A percentile compares a stretch with the other conserved stretches of the same genome.
phyloP scores from a whole-genome alignment of 2,888 invertebrate genomes.

The Drosophila trichaetosa region DNA sequence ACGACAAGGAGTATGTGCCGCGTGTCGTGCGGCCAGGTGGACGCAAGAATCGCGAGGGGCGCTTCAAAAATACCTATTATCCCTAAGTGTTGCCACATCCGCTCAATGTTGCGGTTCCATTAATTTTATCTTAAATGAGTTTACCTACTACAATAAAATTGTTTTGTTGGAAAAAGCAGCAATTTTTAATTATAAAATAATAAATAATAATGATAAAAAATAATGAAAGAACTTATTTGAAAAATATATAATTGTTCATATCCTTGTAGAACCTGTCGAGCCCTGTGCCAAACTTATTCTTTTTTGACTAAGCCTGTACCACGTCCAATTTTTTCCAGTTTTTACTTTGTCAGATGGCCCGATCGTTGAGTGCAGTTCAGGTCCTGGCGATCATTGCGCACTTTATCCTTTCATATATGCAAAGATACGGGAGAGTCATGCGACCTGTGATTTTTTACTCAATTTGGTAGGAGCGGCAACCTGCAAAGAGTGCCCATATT shows the following conservation, averaged over 20 bases:
- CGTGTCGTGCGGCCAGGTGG: constrained; percentile 87
- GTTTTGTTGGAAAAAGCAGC: constrained; percentile 32
- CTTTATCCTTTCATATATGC: not conserved
- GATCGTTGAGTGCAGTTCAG: not conserved
- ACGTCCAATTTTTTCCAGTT: no score
- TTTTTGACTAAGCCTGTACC: not conserved
- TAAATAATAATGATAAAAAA: not conserved
- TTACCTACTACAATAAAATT: constrained; percentile 34
- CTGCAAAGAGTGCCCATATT: not conserved
- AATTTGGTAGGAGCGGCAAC: not conserved
- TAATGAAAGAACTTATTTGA: not conserved
- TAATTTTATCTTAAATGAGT: constrained; percentile 12
- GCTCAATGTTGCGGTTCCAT: constrained; percentile 8
- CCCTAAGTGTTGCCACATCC: constrained; percentile 84
- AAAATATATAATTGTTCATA: not conserved
- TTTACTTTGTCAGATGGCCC: no score
- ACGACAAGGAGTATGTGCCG: constrained; percentile 89
- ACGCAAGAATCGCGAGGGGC: constrained; percentile 87
- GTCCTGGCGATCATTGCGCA: not conserved
- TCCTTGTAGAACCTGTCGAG: not conserved
- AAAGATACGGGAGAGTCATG: not conserved
- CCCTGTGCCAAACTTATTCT: not conserved
- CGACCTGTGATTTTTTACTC: not conserved
- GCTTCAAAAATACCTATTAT: constrained; percentile 89
- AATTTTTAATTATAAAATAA: not conserved